A percentile compares a stretch with the other conserved stretches of the same genome.
These are phyloP conservation scores for Sinonovacula constricta DNA, from an alignment of 1,140 invertebrate genomes.

Conservation along the genomic window DNA sequence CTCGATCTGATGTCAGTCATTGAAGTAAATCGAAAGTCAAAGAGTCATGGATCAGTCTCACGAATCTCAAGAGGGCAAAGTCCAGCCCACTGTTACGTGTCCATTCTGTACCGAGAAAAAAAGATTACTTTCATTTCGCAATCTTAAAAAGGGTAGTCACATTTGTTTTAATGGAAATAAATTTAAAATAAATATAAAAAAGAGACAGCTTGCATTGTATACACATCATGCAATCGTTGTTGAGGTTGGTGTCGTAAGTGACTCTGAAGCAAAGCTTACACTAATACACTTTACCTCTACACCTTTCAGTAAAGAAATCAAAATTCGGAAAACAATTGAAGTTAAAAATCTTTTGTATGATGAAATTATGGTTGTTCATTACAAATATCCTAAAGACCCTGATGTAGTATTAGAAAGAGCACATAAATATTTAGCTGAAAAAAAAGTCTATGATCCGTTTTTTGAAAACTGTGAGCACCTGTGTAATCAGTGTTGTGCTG, in stretches of 20 bases:
- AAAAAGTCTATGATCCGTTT: neutral
- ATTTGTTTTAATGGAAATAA: neutral
- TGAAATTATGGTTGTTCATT: constrained; percentile 26
- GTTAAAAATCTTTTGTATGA: neutral
- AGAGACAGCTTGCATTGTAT: neutral
- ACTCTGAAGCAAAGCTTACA: neutral
- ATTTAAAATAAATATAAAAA: neutral
- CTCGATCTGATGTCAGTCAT: too few relatives aligned
- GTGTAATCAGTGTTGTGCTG: constrained; percentile 24
- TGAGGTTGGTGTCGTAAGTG: neutral
- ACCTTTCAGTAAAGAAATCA: constrained; percentile 2
- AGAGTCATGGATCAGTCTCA: too few relatives aligned
- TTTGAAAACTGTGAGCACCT: constrained; percentile 22
- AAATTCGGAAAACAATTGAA: constrained; percentile 17
- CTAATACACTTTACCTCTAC: constrained; percentile 21
- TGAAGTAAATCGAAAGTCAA: too few relatives aligned
- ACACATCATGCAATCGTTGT: constrained; percentile 25
- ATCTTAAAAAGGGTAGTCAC: constrained; percentile 2
- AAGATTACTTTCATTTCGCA: neutral
- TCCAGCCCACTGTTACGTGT: too few relatives aligned
- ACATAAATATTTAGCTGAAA: neutral
- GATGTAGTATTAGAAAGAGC: constrained; percentile 2
- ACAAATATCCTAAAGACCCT: neutral
- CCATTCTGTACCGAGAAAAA: neutral
- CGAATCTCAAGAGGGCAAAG: too few relatives aligned